phyloP scores from a whole-genome alignment of 1,140 invertebrate genomes.

The Oscheius sp. region DNA sequence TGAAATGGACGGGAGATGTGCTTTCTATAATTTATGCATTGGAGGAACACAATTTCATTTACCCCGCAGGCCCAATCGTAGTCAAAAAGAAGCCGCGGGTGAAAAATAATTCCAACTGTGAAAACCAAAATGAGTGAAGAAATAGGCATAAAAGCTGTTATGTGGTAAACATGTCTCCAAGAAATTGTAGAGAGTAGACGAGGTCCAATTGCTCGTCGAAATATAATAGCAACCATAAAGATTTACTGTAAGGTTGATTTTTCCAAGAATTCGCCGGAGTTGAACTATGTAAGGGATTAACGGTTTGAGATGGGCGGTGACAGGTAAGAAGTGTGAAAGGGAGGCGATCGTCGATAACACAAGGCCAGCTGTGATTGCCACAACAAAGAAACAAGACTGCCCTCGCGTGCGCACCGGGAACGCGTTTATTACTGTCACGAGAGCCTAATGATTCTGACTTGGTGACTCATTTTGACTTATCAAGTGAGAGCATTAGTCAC shows the following conservation, averaged over 20 bases:
- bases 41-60: background rate
- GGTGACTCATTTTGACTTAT: background rate
- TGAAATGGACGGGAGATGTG: constrained; percentile 54
- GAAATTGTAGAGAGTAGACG: background rate
- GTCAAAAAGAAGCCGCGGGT: constrained; percentile 5
- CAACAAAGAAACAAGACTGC: constrained; percentile 7
- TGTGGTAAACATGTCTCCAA: constrained; percentile 1
- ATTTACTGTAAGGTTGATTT: too few relatives aligned
- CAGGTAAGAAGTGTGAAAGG: constrained; percentile 5
- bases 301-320: too few relatives aligned
- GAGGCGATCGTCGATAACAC: background rate
- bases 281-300: too few relatives aligned
- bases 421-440: background rate
- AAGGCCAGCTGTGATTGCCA: constrained; percentile 9
- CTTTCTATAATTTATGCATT: constrained; percentile 40
- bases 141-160: background rate
- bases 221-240: background rate
- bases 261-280: background rate
- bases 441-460: background rate
- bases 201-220: background rate
- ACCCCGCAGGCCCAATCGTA: constrained; percentile 35
- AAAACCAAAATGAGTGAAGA: constrained; percentile 4
- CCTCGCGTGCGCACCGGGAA: too few relatives aligned
- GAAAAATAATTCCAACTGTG: background rate
- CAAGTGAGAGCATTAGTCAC: too few relatives aligned